A percentile compares a stretch with the other conserved stretches of the same genome.
Evolutionary conservation across 2,113 vertebrate genomes (phyloP).

Genomic region (Anser brachyrhynchus): DNA sequence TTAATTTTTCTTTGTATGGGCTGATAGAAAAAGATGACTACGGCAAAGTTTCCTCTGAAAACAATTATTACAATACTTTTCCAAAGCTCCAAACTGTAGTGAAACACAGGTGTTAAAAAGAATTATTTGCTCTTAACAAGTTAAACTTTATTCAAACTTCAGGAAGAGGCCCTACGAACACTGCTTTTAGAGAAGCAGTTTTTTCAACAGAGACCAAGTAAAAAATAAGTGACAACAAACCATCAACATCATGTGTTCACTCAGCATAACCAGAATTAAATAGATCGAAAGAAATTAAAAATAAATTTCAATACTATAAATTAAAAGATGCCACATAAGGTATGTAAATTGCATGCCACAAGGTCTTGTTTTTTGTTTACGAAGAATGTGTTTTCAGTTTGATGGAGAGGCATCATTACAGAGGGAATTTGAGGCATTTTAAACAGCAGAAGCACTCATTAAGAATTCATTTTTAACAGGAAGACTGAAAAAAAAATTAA

Average conservation of each 20-base stretch:
- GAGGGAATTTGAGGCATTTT: conserved; percentile 69
- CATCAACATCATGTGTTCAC: conserved; percentile 40
- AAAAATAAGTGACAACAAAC: conserved; percentile 14
- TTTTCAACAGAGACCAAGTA: background rate
- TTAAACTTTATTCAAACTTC: background rate
- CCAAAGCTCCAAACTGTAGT: background rate
- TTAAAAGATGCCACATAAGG: conserved; percentile 69
- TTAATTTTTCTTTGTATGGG: background rate
- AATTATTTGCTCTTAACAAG: background rate
- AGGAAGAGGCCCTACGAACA: background rate
- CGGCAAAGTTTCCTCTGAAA: background rate
- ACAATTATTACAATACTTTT: background rate
- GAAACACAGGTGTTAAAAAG: background rate
- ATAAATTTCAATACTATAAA: conserved; percentile 61
- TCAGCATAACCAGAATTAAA: conserved; percentile 78
- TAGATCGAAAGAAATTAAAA: conserved; percentile 64
- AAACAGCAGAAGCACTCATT: conserved; percentile 67
- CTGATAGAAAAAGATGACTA: background rate
- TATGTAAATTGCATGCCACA: conserved; percentile 59
- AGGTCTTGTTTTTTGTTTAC: conserved; percentile 69
- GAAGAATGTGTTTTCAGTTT: conserved; percentile 58
- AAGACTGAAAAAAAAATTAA: conserved; percentile 64
- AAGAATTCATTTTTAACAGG: conserved; percentile 73
- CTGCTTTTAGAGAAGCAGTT: conserved; percentile 4
- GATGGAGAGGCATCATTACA: conserved; percentile 72